Evolutionary conservation across 2,888 invertebrate species (phyloP), one percentile per base, ranked within the genome.

Genomic region (Rotaria magnacalcarata): DNA sequence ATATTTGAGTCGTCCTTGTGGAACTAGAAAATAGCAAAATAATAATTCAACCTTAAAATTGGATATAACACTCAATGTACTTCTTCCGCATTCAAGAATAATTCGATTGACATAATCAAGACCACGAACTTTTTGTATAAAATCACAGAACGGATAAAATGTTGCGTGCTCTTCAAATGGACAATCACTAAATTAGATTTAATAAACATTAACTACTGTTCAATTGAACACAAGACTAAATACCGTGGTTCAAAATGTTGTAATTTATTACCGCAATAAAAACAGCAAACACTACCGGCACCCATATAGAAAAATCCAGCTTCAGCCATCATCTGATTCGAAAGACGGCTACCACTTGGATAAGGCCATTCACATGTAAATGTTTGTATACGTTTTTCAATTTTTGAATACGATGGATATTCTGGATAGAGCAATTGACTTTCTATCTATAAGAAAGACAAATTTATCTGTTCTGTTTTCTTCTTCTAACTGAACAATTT

Each of bases 111-210:
- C 34, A 80, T 47, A 80, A 80, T 80, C 47, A 47, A 80, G 43
- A 47, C 80, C 80, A 14, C 80, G 80, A 4, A 47, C 47, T 11
- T 80, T 21, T 80, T 80, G 80, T 3, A 80, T 80, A 80, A 47
- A 80, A 80, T 80, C 80, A 80, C 80, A 80, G 47, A 80, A 14
- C 1, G 80, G 80, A 47, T 47, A 80, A n/a, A 80, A 80, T 24
- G 47, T 47, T 24, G 80, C 80, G 47, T 80, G 80, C n/a, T 80
- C 80, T 80, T 80, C 80, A 47, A 80, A 80, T 80, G 80, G 80
- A 80, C 47, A 43, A 80, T 80, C 80, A n/a, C 80, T 75, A 43
- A n/a, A 24, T 41, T 75, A 6, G 16, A 34, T 34, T 52, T 52
- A 52, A 4, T 1, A 4, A 52, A 14, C 11, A 52, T 16, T 16